Conservation (phyloP, 2,888 invertebrate species). For the Apomyelois bistriatella region DNA sequence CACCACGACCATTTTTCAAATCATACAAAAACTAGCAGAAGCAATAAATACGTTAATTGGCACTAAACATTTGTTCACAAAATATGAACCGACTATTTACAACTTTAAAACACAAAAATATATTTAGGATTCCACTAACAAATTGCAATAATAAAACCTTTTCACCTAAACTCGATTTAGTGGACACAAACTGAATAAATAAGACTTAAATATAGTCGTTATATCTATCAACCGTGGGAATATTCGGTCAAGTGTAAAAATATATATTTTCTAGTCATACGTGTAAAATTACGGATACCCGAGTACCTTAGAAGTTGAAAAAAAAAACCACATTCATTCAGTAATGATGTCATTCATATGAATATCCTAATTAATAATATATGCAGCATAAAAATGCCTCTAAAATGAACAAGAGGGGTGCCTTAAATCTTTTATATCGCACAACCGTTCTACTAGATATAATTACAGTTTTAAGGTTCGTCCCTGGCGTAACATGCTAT, state of each 20-base stretch:
- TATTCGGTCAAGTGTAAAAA: conserved; percentile 33
- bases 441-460: conserved; percentile 1
- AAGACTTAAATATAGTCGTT: conserved; percentile 18
- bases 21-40: conserved; percentile 22
- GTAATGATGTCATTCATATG: not conserved
- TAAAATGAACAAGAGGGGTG: not conserved
- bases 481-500: not conserved
- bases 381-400: conserved; percentile 1
- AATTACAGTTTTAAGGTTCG: not conserved
- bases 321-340: not conserved
- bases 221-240: conserved; percentile 17
- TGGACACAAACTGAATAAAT: conserved; percentile 17
- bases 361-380: not conserved
- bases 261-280: conserved; percentile 24
- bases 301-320: conserved; percentile 1
- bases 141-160: not conserved
- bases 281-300: conserved; percentile 7
- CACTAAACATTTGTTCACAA: conserved; percentile 31
- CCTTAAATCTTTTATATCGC: not conserved
- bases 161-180: not conserved
- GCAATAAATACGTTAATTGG: conserved; percentile 35
- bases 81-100: conserved; percentile 28
- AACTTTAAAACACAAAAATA: not conserved
- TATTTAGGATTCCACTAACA: not conserved
- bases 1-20: not conserved